Evolutionary conservation across 2,113 vertebrate species (phyloP).

Genomic region (Zapornia atra): DNA sequence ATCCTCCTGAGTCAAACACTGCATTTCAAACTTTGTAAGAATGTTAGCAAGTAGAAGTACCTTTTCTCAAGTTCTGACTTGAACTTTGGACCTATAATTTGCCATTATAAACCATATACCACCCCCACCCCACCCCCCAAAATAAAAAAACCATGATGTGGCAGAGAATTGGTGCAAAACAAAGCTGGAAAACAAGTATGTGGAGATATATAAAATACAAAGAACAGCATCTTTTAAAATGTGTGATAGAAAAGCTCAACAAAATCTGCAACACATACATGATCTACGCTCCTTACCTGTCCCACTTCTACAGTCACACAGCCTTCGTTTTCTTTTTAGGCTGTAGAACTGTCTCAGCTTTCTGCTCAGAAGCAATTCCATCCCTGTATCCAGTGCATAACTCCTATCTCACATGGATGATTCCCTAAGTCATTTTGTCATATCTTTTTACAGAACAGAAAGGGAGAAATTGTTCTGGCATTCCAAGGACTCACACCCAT

Average conservation of each 20-base stretch:
- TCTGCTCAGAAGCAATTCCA: background rate
- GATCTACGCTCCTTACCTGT: background rate
- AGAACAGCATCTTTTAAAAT: background rate
- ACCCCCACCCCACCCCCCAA: fast-evolving
- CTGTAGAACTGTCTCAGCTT: background rate
- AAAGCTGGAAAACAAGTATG: background rate
- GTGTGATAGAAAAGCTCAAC: background rate
- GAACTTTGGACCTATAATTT: background rate
- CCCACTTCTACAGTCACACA: background rate
- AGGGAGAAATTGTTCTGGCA: background rate
- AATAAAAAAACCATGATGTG: fast-evolving
- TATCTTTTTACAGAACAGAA: background rate
- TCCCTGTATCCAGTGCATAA: background rate
- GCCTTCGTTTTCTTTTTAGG: background rate
- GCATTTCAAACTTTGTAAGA: background rate
- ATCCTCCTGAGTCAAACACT: background rate
- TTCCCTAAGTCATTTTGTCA: background rate
- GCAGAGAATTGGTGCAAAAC: background rate
- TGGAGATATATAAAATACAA: background rate
- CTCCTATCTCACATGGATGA: background rate
- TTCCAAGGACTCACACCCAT: background rate
- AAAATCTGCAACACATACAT: background rate
- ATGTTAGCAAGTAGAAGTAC: background rate
- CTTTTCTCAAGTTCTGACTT: background rate
- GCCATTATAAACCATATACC: background rate